Conservation (phyloP, 1,140 invertebrate genomes). For the Polypedilum pembai region DNA sequence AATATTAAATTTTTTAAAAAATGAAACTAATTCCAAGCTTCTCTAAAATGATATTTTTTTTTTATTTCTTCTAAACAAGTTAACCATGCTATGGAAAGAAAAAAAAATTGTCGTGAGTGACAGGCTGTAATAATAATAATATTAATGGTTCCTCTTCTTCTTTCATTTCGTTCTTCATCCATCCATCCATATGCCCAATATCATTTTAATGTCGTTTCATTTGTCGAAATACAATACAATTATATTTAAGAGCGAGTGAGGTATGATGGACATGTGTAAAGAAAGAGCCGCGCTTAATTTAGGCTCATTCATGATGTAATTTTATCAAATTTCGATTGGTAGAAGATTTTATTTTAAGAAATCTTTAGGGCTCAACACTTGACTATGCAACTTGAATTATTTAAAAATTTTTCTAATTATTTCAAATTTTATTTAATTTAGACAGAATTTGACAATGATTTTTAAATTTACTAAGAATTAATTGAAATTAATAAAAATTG, state of each 20-base stretch:
- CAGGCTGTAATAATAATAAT: conserved; percentile 18
- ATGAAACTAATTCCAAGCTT: neutral
- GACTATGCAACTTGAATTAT: too few relatives aligned
- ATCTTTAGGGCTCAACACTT: too few relatives aligned
- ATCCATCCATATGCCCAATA: neutral
- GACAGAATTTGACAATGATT: too few relatives aligned
- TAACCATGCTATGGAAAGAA: neutral
- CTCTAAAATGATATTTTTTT: neutral
- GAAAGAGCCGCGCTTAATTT: neutral
- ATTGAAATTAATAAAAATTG: too few relatives aligned
- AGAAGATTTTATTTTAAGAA: too few relatives aligned
- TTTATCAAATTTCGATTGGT: neutral
- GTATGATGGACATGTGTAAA: neutral
- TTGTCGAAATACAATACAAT: conserved; percentile 5
- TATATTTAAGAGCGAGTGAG: neutral
- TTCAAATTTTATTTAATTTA: too few relatives aligned
- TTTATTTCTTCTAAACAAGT: neutral
- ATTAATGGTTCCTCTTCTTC: neutral
- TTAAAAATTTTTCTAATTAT: too few relatives aligned
- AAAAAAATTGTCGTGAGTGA: conserved; percentile 1
- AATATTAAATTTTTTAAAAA: neutral
- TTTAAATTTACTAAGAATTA: too few relatives aligned
- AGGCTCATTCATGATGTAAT: neutral
- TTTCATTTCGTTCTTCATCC: neutral
- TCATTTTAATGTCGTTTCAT: conserved; percentile 11